phyloP scores from a whole-genome alignment of 2,888 invertebrate species.

The Brachyptera putata region DNA sequence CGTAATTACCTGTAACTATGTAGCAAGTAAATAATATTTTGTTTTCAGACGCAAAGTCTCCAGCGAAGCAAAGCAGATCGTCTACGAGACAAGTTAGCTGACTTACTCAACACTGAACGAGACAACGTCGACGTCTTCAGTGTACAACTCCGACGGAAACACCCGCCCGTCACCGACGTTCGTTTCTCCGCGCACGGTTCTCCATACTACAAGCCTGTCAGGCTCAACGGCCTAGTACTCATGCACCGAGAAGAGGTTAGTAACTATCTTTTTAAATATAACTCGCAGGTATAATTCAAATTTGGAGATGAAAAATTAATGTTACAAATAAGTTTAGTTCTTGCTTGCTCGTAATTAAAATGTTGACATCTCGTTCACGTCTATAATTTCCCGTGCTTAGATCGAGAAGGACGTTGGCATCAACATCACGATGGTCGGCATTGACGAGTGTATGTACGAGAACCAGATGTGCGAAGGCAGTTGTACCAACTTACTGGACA shows the following conservation, averaged over 20 bases:
- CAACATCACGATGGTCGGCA: constrained; percentile 96
- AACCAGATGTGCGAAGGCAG: constrained; percentile 94
- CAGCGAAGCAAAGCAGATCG: constrained; percentile 85
- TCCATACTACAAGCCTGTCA: constrained; percentile 90
- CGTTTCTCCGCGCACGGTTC: constrained; percentile 94
- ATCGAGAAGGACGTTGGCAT: constrained; percentile 93
- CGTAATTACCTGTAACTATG: too few species aligned
- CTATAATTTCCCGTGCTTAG: too few species aligned
- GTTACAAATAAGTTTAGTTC: too few species aligned
- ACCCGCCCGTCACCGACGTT: constrained; percentile 86
- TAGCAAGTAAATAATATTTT: too few species aligned
- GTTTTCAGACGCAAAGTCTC: constrained; percentile 65
- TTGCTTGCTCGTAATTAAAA: too few species aligned
- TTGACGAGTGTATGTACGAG: constrained; percentile 93
- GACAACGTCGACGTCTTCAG: constrained; percentile 96
- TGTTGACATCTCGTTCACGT: too few species aligned
- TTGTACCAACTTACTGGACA: constrained; percentile 88
- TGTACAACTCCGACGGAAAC: constrained; percentile 81
- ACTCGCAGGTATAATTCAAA: too few species aligned
- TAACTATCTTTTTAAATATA: too few species aligned
- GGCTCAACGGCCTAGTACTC: constrained; percentile 89
- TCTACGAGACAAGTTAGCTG: constrained; percentile 82
- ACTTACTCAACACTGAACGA: constrained; percentile 76
- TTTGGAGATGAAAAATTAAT: neutral
- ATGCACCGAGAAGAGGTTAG: constrained; percentile 81